These are phyloP conservation scores for Sebastes fasciatus DNA, from an alignment of 2,113 vertebrate species.

Conservation along the genomic window DNA sequence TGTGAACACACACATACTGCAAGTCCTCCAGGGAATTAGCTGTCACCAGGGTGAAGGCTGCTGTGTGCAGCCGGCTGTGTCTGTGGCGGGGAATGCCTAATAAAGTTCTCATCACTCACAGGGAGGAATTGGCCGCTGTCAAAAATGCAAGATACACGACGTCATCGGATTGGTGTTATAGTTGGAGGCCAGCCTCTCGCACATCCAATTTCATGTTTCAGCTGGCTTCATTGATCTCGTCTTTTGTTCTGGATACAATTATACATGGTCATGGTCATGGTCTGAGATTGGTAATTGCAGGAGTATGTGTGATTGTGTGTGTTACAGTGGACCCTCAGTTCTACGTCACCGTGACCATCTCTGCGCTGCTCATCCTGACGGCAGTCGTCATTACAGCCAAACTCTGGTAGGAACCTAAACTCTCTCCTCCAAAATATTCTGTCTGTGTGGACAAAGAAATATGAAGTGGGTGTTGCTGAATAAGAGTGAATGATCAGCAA, in stretches of 20 bases:
- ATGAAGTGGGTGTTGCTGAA: constrained; percentile 7
- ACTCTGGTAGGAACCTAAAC: constrained; percentile 83
- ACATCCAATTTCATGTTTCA: constrained; percentile 66
- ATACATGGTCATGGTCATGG: constrained; percentile 37
- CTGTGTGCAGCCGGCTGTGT: constrained; percentile 63
- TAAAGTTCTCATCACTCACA: constrained; percentile 76
- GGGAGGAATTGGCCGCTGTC: constrained; percentile 57
- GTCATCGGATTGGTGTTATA: constrained; percentile 44
- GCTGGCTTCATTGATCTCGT: constrained; percentile 47
- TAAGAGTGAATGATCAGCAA: background rate
- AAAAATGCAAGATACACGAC: constrained; percentile 51
- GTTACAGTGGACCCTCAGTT: constrained; percentile 88
- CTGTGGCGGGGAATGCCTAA: constrained; percentile 65
- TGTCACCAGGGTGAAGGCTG: constrained; percentile 71
- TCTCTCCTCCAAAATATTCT: constrained; percentile 12
- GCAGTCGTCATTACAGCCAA: constrained; percentile 86
- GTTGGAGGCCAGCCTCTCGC: constrained; percentile 47
- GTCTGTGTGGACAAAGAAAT: constrained; percentile 18
- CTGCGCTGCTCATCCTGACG: constrained; percentile 84
- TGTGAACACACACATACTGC: constrained; percentile 48
- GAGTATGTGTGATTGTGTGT: constrained; percentile 58
- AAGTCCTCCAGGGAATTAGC: constrained; percentile 71
- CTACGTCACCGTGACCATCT: constrained; percentile 89
- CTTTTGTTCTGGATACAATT: constrained; percentile 54
- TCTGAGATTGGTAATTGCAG: constrained; percentile 49